Evolutionary conservation across 2,888 invertebrate genomes (phyloP), one percentile per base, ranked within the genome.

Genomic region (Cantharis rustica): DNA sequence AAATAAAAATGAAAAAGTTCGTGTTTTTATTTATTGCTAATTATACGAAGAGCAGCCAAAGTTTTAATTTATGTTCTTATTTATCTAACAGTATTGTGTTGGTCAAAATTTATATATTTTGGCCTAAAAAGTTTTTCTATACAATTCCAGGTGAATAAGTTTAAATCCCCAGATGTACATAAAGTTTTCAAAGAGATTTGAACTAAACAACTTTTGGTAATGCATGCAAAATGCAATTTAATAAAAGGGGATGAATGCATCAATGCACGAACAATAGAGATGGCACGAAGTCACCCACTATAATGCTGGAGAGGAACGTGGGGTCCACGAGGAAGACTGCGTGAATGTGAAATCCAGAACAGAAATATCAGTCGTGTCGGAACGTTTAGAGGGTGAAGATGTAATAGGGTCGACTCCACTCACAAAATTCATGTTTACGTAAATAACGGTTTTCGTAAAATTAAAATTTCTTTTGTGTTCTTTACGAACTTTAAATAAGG

Each of bases 251-350:
- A 20, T 66, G 64, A 20, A 20, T 66, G 64, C 63, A 63, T 63
- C 63, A 23, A 47, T 66, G 64, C 64, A 66, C 64, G 23, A 66
- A 66, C 63, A 63, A 66, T 15, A 66, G 64, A 66, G 64, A 66
- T 66, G 64, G 64, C 23, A 16, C 16, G 20, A 20, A 66, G 23
- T 66, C 64, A 16, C 23, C 16, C 20, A 16, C 64, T 20, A 20
- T 20, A 66, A 23, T 66, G 16, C 16, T 63, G 64, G 64, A 66
- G 15, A 66, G 64, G 23, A 66, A 66, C 16, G 64, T 66, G 20
- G 64, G 77, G 74, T 77, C 74, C 74, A 77, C 47, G 64, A 66
- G 69, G 71, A 77, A 68, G 77, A 74, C 74, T 77, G 77, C 77
- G 77, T 74, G 74, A 75, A 76, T 72, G 71, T 69, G 69, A 70